Evolutionary conservation across 2,113 vertebrate genomes (phyloP).

Genomic region (Manacus vitellinus): DNA sequence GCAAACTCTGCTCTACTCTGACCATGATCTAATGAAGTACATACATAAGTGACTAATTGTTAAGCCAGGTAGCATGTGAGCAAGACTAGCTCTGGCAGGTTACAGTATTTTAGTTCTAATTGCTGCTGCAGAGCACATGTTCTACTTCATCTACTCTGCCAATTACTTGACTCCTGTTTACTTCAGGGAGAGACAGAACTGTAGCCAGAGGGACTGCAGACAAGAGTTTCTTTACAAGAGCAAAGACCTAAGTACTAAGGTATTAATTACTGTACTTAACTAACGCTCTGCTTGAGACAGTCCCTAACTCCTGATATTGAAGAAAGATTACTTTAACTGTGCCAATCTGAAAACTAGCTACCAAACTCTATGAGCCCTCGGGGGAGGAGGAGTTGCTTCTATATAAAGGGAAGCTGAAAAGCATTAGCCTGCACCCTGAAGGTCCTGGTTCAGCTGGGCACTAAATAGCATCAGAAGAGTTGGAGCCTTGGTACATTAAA

Average conservation of each 20-base stretch:
- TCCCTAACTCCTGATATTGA: neutral
- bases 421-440: neutral
- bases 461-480: neutral
- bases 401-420: neutral
- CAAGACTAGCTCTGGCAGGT: neutral
- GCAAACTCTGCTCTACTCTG: neutral
- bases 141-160: neutral
- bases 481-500: neutral
- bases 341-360: neutral
- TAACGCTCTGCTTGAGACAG: neutral
- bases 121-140: neutral
- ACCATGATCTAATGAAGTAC: neutral
- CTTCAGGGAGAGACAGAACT: neutral
- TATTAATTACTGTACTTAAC: neutral
- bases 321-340: neutral
- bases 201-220: neutral
- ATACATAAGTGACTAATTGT: conserved; percentile 9
- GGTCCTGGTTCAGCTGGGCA: neutral
- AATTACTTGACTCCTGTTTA: neutral
- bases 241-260: neutral
- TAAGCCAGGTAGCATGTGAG: neutral
- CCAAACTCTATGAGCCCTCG: neutral
- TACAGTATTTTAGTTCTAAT: neutral
- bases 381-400: neutral
- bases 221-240: neutral